Conservation (phyloP, 2,113 vertebrate genomes). For the Noctilio leporinus region DNA sequence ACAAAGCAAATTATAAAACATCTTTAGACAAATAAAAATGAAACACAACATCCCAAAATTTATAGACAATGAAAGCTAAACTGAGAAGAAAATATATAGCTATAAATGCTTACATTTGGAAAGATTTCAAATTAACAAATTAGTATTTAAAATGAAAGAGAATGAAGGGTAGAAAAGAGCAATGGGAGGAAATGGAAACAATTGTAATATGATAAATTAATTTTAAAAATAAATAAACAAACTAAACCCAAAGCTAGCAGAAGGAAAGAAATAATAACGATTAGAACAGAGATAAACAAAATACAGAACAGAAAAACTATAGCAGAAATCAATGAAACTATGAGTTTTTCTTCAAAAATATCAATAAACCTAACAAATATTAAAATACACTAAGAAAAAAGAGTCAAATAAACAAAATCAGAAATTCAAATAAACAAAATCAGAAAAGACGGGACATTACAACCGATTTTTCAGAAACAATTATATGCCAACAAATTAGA, state of each 20-base stretch:
- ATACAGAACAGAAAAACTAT: not conserved
- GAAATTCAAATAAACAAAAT: not conserved
- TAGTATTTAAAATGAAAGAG: not conserved
- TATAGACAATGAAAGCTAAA: not conserved
- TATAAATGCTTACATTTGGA: not conserved
- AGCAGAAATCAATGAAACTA: not conserved
- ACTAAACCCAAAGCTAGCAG: not conserved
- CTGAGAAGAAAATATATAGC: not conserved
- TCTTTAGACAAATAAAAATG: not conserved
- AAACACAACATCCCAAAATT: not conserved
- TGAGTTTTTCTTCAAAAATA: not conserved
- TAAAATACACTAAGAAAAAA: not conserved
- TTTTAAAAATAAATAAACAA: not conserved
- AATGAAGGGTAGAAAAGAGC: too few relatives aligned
- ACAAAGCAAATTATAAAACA: not conserved
- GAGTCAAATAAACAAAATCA: not conserved
- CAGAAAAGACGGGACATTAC: not conserved
- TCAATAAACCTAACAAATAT: not conserved
- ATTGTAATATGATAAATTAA: too few relatives aligned
- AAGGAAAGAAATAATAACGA: not conserved
- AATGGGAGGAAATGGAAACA: too few relatives aligned
- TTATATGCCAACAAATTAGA: not conserved
- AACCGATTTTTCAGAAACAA: not conserved
- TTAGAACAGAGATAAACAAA: not conserved
- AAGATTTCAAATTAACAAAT: not conserved